phyloP scores from a whole-genome alignment of 2,888 invertebrate genomes.

The Mimachlamys varia region DNA sequence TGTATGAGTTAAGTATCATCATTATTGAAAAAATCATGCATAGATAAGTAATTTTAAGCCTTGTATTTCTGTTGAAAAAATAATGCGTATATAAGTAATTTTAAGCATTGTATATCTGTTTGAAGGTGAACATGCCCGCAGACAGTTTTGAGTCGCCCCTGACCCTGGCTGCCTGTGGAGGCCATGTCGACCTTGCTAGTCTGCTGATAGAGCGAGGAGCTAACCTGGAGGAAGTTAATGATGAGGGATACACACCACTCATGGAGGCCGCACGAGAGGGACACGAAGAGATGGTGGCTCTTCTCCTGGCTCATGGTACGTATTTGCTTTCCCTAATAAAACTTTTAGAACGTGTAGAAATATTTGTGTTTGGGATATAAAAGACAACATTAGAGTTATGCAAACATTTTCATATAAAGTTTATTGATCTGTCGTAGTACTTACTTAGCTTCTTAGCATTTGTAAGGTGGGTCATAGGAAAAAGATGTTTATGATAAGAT shows the following conservation, averaged over 20 bases:
- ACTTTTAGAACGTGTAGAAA: too few relatives aligned
- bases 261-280: constrained; percentile 99
- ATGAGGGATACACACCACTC: constrained; percentile 99
- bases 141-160: constrained; percentile 99
- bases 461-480: not conserved
- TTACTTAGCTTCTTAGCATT: not conserved
- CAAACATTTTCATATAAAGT: too few relatives aligned
- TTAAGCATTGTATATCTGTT: not conserved
- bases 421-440: too few relatives aligned
- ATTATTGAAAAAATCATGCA: too few relatives aligned
- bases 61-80: too few relatives aligned
- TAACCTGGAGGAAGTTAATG: constrained; percentile 99
- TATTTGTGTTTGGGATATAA: too few relatives aligned
- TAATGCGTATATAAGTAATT: not conserved
- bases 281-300: constrained; percentile 98
- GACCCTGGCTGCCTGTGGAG: constrained; percentile 98
- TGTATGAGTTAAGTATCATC: too few relatives aligned
- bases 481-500: too few relatives aligned
- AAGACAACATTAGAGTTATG: too few relatives aligned
- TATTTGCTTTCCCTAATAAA: not conserved
- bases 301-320: constrained; percentile 92
- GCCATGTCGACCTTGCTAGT: constrained; percentile 98
- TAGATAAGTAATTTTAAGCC: too few relatives aligned
- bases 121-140: constrained; percentile 96
- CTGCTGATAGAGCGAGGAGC: constrained; percentile 97